A percentile compares a stretch with the other conserved stretches of the same genome.
Conservation (phyloP, 2,888 invertebrate genomes). For the Nemotelus pantherinus region DNA sequence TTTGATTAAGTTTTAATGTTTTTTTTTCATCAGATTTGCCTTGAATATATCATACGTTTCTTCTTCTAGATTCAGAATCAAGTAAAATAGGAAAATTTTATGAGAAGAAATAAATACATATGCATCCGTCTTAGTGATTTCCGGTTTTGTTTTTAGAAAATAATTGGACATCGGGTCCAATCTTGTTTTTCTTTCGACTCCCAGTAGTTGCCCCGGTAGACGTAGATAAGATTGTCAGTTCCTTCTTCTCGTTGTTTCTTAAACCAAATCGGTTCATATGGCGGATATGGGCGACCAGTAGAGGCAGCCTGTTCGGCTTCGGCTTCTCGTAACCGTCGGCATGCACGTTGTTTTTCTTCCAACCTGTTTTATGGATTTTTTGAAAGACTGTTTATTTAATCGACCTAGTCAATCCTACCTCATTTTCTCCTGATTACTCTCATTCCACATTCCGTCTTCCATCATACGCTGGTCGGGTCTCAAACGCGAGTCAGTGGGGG, state of each 20-base stretch:
- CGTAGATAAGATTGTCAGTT: constrained; percentile 75
- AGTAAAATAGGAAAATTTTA: constrained; percentile 27
- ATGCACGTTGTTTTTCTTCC: constrained; percentile 94
- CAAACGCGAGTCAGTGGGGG: constrained; percentile 92
- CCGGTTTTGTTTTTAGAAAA: constrained; percentile 64
- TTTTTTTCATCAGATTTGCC: neutral
- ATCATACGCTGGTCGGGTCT: constrained; percentile 98
- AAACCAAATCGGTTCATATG: constrained; percentile 91
- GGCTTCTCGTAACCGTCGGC: constrained; percentile 80
- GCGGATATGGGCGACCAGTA: constrained; percentile 73
- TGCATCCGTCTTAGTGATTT: constrained; percentile 32
- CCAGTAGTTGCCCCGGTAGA: constrained; percentile 93
- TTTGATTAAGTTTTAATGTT: constrained; percentile 26
- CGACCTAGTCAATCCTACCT: constrained; percentile 56
- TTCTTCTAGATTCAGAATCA: constrained; percentile 20
- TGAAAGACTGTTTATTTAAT: neutral
- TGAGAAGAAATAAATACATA: constrained; percentile 24
- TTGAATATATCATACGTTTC: neutral
- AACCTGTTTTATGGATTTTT: constrained; percentile 65
- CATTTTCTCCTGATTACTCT: constrained; percentile 86
- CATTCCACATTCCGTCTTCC: constrained; percentile 94
- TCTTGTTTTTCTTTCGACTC: constrained; percentile 85
- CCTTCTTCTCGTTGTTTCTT: constrained; percentile 79
- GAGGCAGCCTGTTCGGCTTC: constrained; percentile 77
- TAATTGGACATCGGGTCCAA: constrained; percentile 92